Evolutionary conservation across 2,113 vertebrate genomes (phyloP).

Genomic region (Taurulus bubalis): DNA sequence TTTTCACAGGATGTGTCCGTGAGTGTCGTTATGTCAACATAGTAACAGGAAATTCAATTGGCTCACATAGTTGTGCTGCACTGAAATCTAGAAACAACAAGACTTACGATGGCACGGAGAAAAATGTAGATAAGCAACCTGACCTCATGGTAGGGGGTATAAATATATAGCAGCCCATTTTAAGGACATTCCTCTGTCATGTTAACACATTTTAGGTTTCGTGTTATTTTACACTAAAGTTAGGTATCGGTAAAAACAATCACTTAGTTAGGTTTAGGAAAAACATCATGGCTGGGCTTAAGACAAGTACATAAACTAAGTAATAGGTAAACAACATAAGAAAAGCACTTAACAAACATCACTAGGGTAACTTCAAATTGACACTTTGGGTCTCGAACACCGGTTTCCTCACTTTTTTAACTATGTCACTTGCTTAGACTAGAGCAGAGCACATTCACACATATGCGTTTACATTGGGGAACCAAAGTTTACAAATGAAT

Average conservation of each 20-base stretch:
- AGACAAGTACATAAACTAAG: too few relatives aligned
- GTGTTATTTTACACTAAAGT: too few relatives aligned
- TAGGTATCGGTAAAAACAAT: too few relatives aligned
- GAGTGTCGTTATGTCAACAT: background rate
- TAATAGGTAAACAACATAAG: background rate
- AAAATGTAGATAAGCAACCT: background rate
- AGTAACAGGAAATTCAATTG: slow-evolving; percentile 16
- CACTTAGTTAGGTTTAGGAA: too few relatives aligned
- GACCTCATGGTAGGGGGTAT: too few relatives aligned
- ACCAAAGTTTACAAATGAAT: background rate
- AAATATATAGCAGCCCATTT: too few relatives aligned
- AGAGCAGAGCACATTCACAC: too few relatives aligned
- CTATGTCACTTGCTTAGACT: too few relatives aligned
- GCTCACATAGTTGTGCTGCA: background rate
- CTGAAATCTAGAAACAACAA: background rate
- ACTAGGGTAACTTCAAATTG: background rate
- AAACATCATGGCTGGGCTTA: too few relatives aligned
- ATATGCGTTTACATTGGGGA: too few relatives aligned
- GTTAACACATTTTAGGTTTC: too few relatives aligned
- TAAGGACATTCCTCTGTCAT: too few relatives aligned
- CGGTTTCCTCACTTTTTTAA: background rate
- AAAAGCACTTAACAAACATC: background rate
- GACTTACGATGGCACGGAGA: background rate
- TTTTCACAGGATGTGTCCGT: slow-evolving; percentile 2
- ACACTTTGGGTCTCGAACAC: background rate